These are phyloP conservation scores for Bombyx mandarina DNA, from an alignment of 1,140 invertebrate genomes.

Conservation along the genomic window DNA sequence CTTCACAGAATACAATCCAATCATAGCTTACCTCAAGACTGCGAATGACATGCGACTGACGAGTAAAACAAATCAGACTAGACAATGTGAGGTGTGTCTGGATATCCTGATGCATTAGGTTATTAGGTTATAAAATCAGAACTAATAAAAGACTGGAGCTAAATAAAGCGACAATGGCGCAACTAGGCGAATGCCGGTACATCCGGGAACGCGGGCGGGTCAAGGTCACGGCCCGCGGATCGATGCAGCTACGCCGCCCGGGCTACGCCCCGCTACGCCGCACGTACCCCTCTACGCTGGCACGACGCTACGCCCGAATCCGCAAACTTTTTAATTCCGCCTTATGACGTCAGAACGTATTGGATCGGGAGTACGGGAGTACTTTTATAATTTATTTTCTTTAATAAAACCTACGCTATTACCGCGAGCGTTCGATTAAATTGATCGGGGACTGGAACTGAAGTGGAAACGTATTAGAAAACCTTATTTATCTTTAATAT, in stretches of 20 bases:
- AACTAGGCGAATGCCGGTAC: slow-evolving; percentile 49
- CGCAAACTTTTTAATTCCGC: slow-evolving; percentile 20
- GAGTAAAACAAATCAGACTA: slow-evolving; percentile 11
- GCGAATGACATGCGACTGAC: too few species aligned
- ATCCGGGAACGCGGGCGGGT: slow-evolving; percentile 62
- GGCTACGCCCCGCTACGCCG: slow-evolving; percentile 30
- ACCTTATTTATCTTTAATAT: slow-evolving; percentile 2
- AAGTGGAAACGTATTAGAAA: slow-evolving; percentile 6
- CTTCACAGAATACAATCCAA: not conserved
- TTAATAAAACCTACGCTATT: slow-evolving; percentile 9
- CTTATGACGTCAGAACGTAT: slow-evolving; percentile 14
- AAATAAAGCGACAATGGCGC: slow-evolving; percentile 54
- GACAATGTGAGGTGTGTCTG: slow-evolving; percentile 2
- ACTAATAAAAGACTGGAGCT: slow-evolving; percentile 58
- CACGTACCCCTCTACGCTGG: slow-evolving; percentile 24
- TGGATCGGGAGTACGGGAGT: not conserved
- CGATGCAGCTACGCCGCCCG: slow-evolving; percentile 64
- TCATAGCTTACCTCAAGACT: too few species aligned
- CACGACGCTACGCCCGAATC: slow-evolving; percentile 31
- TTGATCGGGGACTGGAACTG: not conserved
- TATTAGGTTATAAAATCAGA: slow-evolving; percentile 29
- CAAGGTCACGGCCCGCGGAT: slow-evolving; percentile 71
- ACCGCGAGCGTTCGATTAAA: slow-evolving; percentile 4
- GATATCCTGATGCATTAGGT: too few species aligned
- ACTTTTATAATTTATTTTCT: slow-evolving; percentile 11